These are phyloP conservation scores for Chaetura pelagica DNA, from an alignment of 2,113 vertebrate species.

Conservation along the genomic window DNA sequence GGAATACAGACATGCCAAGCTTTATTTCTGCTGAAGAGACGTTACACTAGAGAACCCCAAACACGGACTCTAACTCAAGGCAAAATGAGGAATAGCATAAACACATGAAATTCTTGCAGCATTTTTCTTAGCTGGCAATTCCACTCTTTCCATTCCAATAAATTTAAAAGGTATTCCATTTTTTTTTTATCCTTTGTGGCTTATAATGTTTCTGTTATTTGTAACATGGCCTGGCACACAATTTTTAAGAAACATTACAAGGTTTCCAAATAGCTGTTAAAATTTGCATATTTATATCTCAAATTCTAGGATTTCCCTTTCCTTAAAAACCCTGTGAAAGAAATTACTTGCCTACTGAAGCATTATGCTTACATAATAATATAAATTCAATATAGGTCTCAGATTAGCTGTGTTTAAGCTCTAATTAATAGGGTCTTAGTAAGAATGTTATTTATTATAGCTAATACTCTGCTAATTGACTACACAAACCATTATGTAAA, in stretches of 20 bases:
- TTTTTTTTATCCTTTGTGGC: neutral
- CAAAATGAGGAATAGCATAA: neutral
- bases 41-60: neutral
- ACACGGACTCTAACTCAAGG: neutral
- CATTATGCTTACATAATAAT: conserved; percentile 27
- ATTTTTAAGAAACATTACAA: neutral
- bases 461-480: conserved; percentile 60
- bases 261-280: neutral
- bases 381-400: conserved; percentile 44
- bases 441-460: conserved; percentile 52
- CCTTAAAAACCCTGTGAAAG: neutral
- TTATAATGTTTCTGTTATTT: neutral
- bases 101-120: neutral
- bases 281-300: neutral
- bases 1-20: neutral
- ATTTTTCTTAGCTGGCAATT: neutral
- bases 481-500: conserved; percentile 60
- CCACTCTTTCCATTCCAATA: neutral
- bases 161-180: neutral
- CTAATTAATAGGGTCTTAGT: conserved; percentile 49
- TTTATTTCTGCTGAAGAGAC: neutral
- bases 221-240: neutral
- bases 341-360: neutral
- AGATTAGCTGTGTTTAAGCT: conserved; percentile 56
- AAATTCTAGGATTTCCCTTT: conserved; percentile 7